Evolutionary conservation across 1,140 invertebrate genomes (phyloP).

Genomic region (Caenorhabditis briggsae): DNA sequence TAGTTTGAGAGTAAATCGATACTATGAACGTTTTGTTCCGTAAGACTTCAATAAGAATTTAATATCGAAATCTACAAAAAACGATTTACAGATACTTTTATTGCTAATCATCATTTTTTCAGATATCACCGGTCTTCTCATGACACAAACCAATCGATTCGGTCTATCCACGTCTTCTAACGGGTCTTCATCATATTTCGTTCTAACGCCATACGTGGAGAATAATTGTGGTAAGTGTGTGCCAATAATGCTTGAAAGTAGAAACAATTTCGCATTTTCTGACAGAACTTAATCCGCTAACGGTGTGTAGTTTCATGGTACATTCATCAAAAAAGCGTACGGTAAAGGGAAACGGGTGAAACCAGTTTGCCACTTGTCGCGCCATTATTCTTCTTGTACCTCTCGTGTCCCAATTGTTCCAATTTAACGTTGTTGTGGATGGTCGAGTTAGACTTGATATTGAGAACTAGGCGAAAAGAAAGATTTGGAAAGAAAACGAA

Average conservation of each 20-base stretch:
- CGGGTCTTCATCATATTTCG: not conserved
- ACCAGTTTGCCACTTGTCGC: not conserved
- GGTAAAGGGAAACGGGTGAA: not conserved
- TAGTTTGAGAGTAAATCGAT: too few species aligned
- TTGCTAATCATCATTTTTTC: not conserved
- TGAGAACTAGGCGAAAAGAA: not conserved
- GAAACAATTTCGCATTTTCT: too few species aligned
- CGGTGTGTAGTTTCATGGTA: not conserved
- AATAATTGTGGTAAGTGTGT: slow-evolving; percentile 23
- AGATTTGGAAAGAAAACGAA: too few species aligned
- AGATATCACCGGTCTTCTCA: slow-evolving; percentile 37
- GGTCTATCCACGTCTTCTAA: slow-evolving; percentile 11
- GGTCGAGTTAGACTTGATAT: not conserved
- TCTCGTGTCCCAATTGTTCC: not conserved
- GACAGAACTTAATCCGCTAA: not conserved
- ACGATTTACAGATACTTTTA: too few species aligned
- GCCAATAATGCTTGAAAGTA: not conserved
- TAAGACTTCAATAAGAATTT: too few species aligned
- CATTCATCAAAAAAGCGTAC: slow-evolving; percentile 6
- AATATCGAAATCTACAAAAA: too few species aligned
- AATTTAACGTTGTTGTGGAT: not conserved
- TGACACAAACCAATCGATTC: slow-evolving; percentile 32
- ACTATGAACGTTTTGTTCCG: too few species aligned
- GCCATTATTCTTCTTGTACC: slow-evolving; percentile 19
- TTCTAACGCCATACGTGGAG: slow-evolving; percentile 23